phyloP scores from a whole-genome alignment of 2,797 vertebrate species.

The Sebastes aleutianus region DNA sequence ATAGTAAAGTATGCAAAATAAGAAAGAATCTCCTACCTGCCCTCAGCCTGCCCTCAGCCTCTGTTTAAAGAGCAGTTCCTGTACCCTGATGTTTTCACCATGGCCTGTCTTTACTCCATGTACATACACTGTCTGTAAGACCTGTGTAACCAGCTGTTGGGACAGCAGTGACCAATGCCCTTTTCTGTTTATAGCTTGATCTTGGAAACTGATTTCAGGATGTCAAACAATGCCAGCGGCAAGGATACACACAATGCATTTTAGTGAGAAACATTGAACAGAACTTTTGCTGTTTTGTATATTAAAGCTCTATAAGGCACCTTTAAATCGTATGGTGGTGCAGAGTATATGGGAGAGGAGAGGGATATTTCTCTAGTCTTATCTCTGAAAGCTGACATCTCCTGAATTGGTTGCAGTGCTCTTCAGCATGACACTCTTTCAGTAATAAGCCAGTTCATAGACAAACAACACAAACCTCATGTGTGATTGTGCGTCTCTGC shows the following conservation, averaged over 20 bases:
- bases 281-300: not conserved
- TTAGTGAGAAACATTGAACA: not conserved
- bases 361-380: not conserved
- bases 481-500: conserved; percentile 4
- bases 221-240: not conserved
- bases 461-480: not conserved
- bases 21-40: not conserved
- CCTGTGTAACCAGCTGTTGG: not conserved
- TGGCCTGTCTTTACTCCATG: not conserved
- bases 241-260: not conserved
- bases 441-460: not conserved
- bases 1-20: not conserved
- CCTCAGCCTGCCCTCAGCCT: not conserved
- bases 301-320: not conserved
- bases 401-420: not conserved
- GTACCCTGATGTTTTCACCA: not conserved
- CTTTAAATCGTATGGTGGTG: not conserved
- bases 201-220: not conserved
- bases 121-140: not conserved
- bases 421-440: not conserved
- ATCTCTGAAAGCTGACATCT: not conserved
- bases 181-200: not conserved
- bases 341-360: not conserved
- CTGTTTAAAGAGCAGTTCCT: not conserved
- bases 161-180: not conserved